Percentiles rank a stretch among this genome's conserved stretches.
Conservation (phyloP, 2,113 vertebrate species). For the Hyperopisus bebe region DNA sequence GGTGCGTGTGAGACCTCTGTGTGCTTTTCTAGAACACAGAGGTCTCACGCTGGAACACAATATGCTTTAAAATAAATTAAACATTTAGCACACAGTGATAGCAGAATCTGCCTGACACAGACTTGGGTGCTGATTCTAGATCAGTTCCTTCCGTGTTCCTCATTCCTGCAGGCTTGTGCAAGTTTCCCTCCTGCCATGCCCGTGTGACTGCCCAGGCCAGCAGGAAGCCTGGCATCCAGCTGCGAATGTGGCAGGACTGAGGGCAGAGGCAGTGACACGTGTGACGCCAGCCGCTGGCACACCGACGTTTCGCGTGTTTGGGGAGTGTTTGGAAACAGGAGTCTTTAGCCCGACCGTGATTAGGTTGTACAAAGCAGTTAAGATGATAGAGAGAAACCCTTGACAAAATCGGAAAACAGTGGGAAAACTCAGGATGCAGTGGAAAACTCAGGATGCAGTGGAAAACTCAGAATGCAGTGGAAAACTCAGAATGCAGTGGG, state of each 20-base stretch:
- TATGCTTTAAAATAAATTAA: neutral
- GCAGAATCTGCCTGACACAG: neutral
- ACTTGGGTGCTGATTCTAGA: neutral
- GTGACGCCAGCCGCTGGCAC: neutral
- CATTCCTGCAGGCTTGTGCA: neutral
- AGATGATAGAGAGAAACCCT: neutral
- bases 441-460: neutral
- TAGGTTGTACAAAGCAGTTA: neutral
- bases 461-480: too few relatives aligned
- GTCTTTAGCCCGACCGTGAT: neutral
- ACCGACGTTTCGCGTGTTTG: neutral
- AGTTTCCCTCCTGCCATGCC: neutral
- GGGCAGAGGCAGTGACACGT: neutral
- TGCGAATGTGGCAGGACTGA: neutral
- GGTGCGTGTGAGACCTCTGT: neutral
- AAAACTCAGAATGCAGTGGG: neutral
- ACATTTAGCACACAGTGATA: neutral
- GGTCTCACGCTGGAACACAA: neutral
- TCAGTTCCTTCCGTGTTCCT: neutral
- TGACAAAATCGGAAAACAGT: neutral
- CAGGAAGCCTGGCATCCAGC: neutral
- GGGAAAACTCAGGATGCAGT: neutral
- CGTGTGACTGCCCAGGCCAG: neutral
- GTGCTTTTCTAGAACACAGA: neutral
- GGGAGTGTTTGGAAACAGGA: neutral